phyloP scores from a whole-genome alignment of 2,113 vertebrate genomes.

The Myotis yumanensis region DNA sequence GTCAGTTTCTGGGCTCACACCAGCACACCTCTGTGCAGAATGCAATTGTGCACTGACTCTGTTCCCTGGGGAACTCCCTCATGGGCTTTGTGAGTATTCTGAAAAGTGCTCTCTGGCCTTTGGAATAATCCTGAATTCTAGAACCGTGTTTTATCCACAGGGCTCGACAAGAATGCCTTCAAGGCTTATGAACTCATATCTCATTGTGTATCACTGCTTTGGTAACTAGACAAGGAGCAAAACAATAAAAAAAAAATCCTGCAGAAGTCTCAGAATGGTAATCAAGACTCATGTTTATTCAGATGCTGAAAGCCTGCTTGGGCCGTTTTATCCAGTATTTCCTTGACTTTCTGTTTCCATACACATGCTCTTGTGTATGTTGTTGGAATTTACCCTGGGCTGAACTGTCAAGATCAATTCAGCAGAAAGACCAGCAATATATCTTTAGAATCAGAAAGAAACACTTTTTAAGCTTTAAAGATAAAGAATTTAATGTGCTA shows the following conservation, averaged over 20 bases:
- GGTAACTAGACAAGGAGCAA: neutral
- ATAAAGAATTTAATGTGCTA: conserved; percentile 68
- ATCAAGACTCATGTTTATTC: conserved; percentile 55
- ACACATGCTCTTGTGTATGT: conserved; percentile 46
- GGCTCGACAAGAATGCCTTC: neutral
- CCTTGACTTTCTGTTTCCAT: conserved; percentile 64
- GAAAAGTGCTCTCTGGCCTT: neutral
- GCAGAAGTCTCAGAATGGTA: neutral
- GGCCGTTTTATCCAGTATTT: conserved; percentile 55
- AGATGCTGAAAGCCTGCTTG: neutral
- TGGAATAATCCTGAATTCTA: neutral
- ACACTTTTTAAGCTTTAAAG: conserved; percentile 69
- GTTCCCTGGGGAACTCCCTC: neutral
- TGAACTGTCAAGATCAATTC: conserved; percentile 65
- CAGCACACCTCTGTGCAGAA: neutral
- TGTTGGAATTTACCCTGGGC: conserved; percentile 58
- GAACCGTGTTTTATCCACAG: neutral
- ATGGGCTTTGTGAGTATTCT: neutral
- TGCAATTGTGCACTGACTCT: neutral
- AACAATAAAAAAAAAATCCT: neutral
- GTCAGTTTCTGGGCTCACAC: neutral
- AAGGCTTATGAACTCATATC: neutral
- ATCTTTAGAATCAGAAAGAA: conserved; percentile 60
- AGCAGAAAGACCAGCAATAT: conserved; percentile 61
- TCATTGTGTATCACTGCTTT: neutral